Percentiles rank a stretch among this genome's conserved stretches.
phyloP scores from a whole-genome alignment of 37 sponge, comb jelly and placozoan genomes.

The Mnemiopsis leidyi region DNA sequence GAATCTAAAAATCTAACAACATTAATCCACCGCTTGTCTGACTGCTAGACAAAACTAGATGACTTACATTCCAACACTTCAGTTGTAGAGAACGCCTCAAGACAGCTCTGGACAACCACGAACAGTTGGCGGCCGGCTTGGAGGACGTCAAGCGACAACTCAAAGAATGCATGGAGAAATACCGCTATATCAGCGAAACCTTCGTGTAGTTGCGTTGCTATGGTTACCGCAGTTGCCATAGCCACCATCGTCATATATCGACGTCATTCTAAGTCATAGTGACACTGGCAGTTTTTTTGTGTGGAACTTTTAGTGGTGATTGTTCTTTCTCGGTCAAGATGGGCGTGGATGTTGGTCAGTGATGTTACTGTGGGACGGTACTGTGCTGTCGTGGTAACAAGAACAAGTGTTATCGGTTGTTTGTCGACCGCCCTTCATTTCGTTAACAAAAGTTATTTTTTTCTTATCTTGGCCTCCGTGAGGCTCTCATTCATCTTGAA shows the following conservation, averaged over 20 bases:
- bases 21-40: too few species aligned
- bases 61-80: too few species aligned
- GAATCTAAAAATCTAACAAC: too few species aligned
- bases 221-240: neutral
- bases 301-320: too few species aligned
- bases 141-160: conserved; percentile 38
- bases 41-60: too few species aligned
- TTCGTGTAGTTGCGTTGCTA: conserved; percentile 3
- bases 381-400: neutral
- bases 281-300: too few species aligned
- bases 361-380: neutral
- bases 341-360: neutral
- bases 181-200: conserved; percentile 25
- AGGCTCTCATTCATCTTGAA: neutral
- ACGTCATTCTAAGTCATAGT: too few species aligned
- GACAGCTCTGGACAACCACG: conserved; percentile 47
- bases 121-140: conserved; percentile 9
- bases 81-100: conserved; percentile 51
- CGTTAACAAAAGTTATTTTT: neutral
- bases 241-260: neutral
- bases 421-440: neutral
- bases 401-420: neutral
- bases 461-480: neutral
- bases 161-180: conserved; percentile 41
- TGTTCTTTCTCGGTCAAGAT: neutral